These are phyloP conservation scores for Tenthredo mesomela DNA, from an alignment of 2,888 invertebrate species.

Conservation along the genomic window DNA sequence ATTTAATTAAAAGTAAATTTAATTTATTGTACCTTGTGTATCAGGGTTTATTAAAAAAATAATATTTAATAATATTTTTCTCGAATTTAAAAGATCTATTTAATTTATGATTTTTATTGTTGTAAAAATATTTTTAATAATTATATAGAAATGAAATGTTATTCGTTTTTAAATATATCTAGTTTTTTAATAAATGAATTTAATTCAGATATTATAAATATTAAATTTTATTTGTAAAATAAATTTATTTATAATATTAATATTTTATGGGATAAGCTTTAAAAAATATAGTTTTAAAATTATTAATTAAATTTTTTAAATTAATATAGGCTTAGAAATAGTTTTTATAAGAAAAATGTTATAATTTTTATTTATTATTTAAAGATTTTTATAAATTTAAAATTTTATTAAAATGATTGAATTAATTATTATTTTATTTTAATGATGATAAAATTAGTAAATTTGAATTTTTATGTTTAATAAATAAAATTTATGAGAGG, in stretches of 20 bases:
- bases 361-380: too few relatives aligned
- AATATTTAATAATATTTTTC: conserved; percentile 76
- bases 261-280: conserved; percentile 83
- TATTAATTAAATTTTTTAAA: too few relatives aligned
- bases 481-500: conserved; percentile 66
- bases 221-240: too few relatives aligned
- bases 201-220: conserved; percentile 75
- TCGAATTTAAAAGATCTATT: conserved; percentile 84
- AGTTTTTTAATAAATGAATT: conserved; percentile 84
- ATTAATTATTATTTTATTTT: too few relatives aligned
- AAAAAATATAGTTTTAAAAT: conserved; percentile 80
- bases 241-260: conserved; percentile 76
- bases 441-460: conserved; percentile 73
- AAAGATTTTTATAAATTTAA: too few relatives aligned
- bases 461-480: conserved; percentile 60
- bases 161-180: too few relatives aligned
- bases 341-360: too few relatives aligned
- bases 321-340: too few relatives aligned
- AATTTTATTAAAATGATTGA: too few relatives aligned
- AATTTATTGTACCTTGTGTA: conserved; percentile 86
- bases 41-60: conserved; percentile 83
- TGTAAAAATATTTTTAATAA: conserved; percentile 82
- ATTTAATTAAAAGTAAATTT: conserved; percentile 80
- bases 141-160: conserved; percentile 84
- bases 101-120: conserved; percentile 78